Base-by-base conservation (phyloP, 2,113 vertebrate genomes). In the Rhegmatorhina hoffmannsi region DNA sequence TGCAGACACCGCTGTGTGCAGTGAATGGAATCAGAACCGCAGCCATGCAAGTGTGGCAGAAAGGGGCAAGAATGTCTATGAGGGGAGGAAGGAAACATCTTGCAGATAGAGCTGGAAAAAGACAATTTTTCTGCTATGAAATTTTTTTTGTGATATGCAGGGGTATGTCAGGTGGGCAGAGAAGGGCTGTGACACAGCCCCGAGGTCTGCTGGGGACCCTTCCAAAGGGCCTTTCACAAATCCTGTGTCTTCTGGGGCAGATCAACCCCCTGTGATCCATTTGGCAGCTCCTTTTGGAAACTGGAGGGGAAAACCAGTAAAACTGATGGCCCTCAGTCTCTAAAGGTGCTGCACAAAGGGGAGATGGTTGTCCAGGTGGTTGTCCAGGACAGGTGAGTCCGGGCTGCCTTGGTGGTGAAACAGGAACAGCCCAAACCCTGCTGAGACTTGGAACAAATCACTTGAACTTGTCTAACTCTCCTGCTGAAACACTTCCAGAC, bases 11-110 rank as follows among this genome's bases (percentile, higher is more conserved):
- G 59, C 85, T 20, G 49, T 38, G 68, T 67, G 85, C 89, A 92
- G 92, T 94, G 91, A 74, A 72, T 87, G 86, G 84, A 87, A 95
- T 89, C 90, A 94, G 49, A 94, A 81, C 86, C 58, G 81, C 74
- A 85, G 84, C 67, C 58, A 33, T 2, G 1, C 17, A 74, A 64
- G 36, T 33, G 81, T 72, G 84, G 91, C 67, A 91, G 78, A 91
- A 88, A 88, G 87, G 43, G 79, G 16, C 52, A 76, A 74, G 80
- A 80, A 74, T 13, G 26, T 9, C 31, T 34, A 24, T 55, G 4
- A 15, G 79, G 44, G 46, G 34, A 84, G 87, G 76, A 70, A 56
- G 69, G 58, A 73, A 96, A 89, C 44, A 28, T 26, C 52, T 14
- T 56, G 18, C 23, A 78, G 73, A 14, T 38, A 34, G 46, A 24